These are phyloP conservation scores for Sebastes schlegelii DNA, from an alignment of 2,113 vertebrate species.

Conservation along the genomic window DNA sequence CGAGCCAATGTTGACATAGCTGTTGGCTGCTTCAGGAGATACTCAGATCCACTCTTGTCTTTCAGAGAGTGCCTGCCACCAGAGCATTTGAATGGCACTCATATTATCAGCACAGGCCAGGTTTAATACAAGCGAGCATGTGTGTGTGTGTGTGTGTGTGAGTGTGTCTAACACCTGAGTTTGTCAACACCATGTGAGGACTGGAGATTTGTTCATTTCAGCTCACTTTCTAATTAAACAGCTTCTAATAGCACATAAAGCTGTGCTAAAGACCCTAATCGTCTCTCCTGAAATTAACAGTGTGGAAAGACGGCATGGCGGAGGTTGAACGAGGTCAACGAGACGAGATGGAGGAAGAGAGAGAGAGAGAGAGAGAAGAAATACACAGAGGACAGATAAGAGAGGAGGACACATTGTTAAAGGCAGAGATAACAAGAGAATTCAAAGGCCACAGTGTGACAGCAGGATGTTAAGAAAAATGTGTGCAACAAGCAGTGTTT, in stretches of 20 bases:
- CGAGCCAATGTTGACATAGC: conserved; percentile 56
- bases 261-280: conserved; percentile 15
- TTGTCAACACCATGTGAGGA: conserved; percentile 12
- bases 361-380: background rate
- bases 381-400: background rate
- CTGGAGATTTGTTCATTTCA: conserved; percentile 14
- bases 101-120: conserved; percentile 10
- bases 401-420: background rate
- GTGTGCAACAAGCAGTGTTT: background rate
- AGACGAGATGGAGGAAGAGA: background rate
- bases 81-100: conserved; percentile 1
- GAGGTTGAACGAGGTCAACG: conserved; percentile 1
- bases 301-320: background rate
- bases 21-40: conserved; percentile 42
- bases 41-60: conserved; percentile 25
- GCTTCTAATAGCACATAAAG: conserved; percentile 22
- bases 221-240: conserved; percentile 33
- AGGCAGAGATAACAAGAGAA: background rate
- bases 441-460: background rate
- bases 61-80: conserved; percentile 4
- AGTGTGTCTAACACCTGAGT: conserved; percentile 24
- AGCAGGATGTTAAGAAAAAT: background rate
- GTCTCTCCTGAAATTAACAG: conserved; percentile 8
- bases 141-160: background rate
- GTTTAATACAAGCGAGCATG: background rate